These are phyloP conservation scores for Microcebus jonahi DNA, from an alignment of 2,113 vertebrate genomes.

Conservation along the genomic window DNA sequence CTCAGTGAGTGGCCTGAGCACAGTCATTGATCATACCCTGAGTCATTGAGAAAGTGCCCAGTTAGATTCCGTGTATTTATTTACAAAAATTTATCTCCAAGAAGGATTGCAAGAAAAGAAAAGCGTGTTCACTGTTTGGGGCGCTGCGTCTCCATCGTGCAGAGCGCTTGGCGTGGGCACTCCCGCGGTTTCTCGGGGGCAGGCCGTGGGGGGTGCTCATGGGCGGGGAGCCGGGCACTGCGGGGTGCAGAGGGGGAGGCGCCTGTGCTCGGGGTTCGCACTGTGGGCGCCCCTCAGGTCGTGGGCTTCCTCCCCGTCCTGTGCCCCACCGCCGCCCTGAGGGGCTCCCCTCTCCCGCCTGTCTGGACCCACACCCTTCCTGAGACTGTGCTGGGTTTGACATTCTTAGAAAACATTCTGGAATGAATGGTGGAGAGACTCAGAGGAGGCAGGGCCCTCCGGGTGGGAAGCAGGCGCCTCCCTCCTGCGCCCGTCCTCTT, in stretches of 20 bases:
- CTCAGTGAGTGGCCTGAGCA: background rate
- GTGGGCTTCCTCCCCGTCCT: background rate
- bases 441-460: background rate
- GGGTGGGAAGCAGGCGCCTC: background rate
- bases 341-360: background rate
- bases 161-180: background rate
- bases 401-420: background rate
- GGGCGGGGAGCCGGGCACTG: too few relatives aligned
- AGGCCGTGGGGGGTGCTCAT: background rate
- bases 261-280: fast-evolving
- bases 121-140: background rate
- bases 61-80: background rate
- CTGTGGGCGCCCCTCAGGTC: background rate
- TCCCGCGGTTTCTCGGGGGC: background rate
- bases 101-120: background rate
- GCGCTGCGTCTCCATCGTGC: fast-evolving
- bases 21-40: too few relatives aligned
- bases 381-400: background rate
- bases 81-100: background rate
- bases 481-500: background rate
- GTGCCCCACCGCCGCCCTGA: background rate
- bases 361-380: background rate
- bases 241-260: background rate
- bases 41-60: background rate
- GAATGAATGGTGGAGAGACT: background rate